These are phyloP conservation scores for Coregonus sp. DNA, from an alignment of 2,797 vertebrate species.

Conservation along the genomic window DNA sequence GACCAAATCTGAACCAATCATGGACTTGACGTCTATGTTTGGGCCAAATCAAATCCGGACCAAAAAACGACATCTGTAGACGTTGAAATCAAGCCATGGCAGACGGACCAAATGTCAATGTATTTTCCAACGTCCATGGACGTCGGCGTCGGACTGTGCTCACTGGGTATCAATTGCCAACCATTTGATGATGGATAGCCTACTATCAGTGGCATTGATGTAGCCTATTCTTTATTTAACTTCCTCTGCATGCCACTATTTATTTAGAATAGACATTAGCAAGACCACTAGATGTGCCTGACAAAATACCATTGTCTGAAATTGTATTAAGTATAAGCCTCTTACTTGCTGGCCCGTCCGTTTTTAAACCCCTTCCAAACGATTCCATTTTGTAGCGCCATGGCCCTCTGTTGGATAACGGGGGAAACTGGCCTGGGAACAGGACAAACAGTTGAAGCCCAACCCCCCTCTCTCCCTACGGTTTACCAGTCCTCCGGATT, in stretches of 20 bases:
- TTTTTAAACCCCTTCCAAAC: constrained; percentile 29
- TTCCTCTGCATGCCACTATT: background rate
- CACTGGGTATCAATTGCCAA: no score
- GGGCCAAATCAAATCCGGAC: no score
- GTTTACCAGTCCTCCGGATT: constrained; percentile 40
- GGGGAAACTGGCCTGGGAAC: constrained; percentile 40
- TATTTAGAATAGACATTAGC: background rate
- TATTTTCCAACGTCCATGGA: no score
- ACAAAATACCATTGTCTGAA: constrained; percentile 22
- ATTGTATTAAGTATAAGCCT: constrained; percentile 33
- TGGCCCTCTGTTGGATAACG: constrained; percentile 62
- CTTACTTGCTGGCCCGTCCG: constrained; percentile 23
- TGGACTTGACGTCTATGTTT: no score
- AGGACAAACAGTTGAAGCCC: constrained; percentile 44
- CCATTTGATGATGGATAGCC: no score
- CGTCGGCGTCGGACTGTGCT: no score
- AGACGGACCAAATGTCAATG: no score
- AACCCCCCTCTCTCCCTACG: constrained; percentile 41
- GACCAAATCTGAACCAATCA: no score
- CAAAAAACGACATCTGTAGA: no score
- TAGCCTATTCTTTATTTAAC: background rate
- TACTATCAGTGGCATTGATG: background rate
- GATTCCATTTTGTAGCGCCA: constrained; percentile 43
- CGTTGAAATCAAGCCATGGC: no score
- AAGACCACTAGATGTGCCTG: background rate